Percentiles rank a stretch among this genome's conserved stretches.
Conservation (phyloP, 2,888 invertebrate genomes). For the Neoaliturus tenellus region DNA sequence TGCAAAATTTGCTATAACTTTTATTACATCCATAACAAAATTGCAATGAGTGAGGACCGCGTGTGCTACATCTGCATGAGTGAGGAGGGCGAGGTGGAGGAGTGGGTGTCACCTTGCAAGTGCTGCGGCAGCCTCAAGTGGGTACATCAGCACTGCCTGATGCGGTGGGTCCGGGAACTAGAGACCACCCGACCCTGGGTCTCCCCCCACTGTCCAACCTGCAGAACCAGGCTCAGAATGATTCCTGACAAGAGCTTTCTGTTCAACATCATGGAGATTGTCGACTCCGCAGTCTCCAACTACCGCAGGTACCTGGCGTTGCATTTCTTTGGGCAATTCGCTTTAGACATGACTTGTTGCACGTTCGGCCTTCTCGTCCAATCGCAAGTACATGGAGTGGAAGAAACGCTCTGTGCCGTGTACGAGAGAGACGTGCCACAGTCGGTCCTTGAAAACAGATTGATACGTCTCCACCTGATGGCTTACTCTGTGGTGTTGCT, state of each 20-base stretch:
- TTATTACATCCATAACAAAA: too few species aligned
- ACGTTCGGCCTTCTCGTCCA: background rate
- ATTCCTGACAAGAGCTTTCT: background rate
- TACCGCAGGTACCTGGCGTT: background rate
- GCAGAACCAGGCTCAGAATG: background rate
- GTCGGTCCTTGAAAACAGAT: too few species aligned
- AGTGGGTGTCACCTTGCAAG: slow-evolving; percentile 29
- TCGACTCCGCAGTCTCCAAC: background rate
- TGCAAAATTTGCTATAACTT: too few species aligned
- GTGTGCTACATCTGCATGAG: slow-evolving; percentile 11
- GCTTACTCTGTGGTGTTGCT: background rate
- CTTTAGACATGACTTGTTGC: background rate
- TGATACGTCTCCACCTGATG: background rate
- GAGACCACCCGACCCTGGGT: background rate
- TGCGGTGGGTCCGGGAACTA: background rate
- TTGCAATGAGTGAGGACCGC: too few species aligned
- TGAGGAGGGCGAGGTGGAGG: background rate
- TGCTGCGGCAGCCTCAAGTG: background rate
- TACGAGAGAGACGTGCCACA: too few species aligned
- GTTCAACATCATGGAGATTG: background rate
- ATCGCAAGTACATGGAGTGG: background rate
- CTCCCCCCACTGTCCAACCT: background rate
- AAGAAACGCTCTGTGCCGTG: too few species aligned
- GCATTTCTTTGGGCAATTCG: too few species aligned
- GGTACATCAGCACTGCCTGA: slow-evolving; percentile 2